Evolutionary conservation across 2,797 vertebrate species (phyloP).

Genomic region (Enteromius paludinosus): DNA sequence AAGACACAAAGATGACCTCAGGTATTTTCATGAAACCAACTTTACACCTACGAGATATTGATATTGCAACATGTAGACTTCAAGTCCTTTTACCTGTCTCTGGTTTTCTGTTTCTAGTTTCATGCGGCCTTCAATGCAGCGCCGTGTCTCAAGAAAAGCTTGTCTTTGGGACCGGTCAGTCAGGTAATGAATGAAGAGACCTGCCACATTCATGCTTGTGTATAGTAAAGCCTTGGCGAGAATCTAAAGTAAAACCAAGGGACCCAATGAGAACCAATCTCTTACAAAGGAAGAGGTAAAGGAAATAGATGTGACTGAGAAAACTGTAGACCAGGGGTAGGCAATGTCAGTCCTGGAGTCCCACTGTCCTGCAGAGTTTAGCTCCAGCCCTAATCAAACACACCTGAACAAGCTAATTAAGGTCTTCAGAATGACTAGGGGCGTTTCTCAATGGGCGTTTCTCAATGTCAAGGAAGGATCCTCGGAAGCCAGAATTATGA

Average conservation of each 20-base stretch:
- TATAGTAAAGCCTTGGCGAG: conserved; percentile 73
- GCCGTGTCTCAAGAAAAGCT: conserved; percentile 81
- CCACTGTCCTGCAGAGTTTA: too few relatives aligned
- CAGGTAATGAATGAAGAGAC: conserved; percentile 82
- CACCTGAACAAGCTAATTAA: too few relatives aligned
- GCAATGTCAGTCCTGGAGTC: too few relatives aligned
- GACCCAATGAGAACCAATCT: background rate
- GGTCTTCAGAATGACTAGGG: too few relatives aligned
- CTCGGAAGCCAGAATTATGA: too few relatives aligned
- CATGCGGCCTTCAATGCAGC: conserved; percentile 80
- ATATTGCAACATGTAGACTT: background rate
- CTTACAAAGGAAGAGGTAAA: background rate
- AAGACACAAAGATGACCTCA: conserved; percentile 17
- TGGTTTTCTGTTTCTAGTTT: conserved; percentile 81
- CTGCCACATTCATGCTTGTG: conserved; percentile 80
- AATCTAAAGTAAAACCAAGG: conserved; percentile 35
- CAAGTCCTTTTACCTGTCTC: conserved; percentile 74
- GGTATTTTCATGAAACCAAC: background rate
- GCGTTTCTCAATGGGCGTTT: too few relatives aligned
- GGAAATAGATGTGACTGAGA: background rate
- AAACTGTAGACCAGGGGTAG: too few relatives aligned
- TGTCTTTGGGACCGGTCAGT: conserved; percentile 81
- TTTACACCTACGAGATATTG: background rate
- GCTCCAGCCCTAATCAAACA: too few relatives aligned
- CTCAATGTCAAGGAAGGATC: too few relatives aligned